Evolutionary conservation across 1,140 invertebrate species (phyloP), one percentile per base, ranked within the genome.

Genomic region (Drosophila kanapiae): DNA sequence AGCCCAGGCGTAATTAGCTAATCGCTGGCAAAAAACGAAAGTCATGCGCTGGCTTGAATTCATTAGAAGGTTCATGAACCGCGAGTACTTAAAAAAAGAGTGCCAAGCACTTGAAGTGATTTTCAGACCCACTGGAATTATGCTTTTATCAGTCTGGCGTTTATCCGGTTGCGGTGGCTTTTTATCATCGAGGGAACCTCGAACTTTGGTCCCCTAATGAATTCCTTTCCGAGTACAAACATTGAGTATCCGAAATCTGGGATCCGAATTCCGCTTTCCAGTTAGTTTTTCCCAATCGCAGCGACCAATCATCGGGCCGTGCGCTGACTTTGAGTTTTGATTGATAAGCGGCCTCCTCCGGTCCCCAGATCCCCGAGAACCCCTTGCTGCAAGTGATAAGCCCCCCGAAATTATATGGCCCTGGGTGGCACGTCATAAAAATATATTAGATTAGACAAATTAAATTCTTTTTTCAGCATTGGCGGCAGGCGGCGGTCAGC

Each of bases 1-100:
- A 57, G 40, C 38, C 18, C 57, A 14, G 49, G 29, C 47, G 69
- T 64, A 62, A 63, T 58, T 58, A 56, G 56, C 27, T 38, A 64
- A 40, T 40, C 60, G 48, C 40, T 63, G 78, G 56, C 48, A 58
- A 68, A 85, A 82, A 86, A 13, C 53, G 82, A 84, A 81, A 85
- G 80, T 82, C 82, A 85, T 67, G 47, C 49, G 7, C 31, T 62
- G 63, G 13, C n/a, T 74, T 43, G 74, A 87, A 87, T 87, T 72
- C 80, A 87, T 86, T 87, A 76, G 40, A 59, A 65, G 77, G 82
- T 48, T 78, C 78, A 51, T 71, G 76, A 87, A 79, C 79, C 65
- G 74, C 53, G 5, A 11, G 43, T 16, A 35, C 33, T 49, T 35
- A 23, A 14, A 54, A 37, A 33, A 31, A 29, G 14, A 56, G 35